These are phyloP conservation scores for Cettia cetti DNA, from an alignment of 2,113 vertebrate genomes.

Conservation along the genomic window DNA sequence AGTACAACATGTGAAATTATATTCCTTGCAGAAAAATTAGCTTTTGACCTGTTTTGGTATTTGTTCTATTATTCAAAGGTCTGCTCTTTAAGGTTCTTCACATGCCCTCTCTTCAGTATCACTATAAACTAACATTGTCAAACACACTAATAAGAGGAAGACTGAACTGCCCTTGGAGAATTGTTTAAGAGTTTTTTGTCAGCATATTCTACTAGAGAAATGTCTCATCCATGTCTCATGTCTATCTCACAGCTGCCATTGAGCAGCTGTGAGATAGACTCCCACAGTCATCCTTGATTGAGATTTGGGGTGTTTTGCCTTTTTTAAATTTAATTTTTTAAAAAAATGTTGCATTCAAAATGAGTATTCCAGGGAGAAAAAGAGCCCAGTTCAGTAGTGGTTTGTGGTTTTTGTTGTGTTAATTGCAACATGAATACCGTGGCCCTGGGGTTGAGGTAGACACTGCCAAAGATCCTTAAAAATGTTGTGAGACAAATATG, in stretches of 20 bases:
- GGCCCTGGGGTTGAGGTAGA: not conserved
- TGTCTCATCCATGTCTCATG: not conserved
- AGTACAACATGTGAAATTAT: not conserved
- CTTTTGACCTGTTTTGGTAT: not conserved
- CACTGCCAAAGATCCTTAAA: not conserved
- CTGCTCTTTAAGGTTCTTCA: not conserved
- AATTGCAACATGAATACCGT: not conserved
- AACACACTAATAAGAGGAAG: not conserved
- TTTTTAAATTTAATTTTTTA: too few species aligned
- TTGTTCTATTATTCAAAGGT: not conserved
- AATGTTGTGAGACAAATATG: not conserved
- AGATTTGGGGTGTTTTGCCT: not conserved
- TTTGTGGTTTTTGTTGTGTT: not conserved
- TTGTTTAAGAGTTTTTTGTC: not conserved
- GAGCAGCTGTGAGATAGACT: not conserved
- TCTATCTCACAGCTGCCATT: too few species aligned
- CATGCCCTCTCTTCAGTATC: not conserved
- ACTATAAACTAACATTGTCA: not conserved
- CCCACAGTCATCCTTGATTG: not conserved
- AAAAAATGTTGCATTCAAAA: not conserved
- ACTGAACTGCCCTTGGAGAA: not conserved
- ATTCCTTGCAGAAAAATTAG: not conserved
- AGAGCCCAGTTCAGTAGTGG: not conserved
- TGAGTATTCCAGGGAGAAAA: not conserved
- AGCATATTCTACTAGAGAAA: not conserved